Evolutionary conservation across 2,113 vertebrate species (phyloP), one percentile per base, ranked within the genome.

Genomic region (Ranitomeya variabilis): DNA sequence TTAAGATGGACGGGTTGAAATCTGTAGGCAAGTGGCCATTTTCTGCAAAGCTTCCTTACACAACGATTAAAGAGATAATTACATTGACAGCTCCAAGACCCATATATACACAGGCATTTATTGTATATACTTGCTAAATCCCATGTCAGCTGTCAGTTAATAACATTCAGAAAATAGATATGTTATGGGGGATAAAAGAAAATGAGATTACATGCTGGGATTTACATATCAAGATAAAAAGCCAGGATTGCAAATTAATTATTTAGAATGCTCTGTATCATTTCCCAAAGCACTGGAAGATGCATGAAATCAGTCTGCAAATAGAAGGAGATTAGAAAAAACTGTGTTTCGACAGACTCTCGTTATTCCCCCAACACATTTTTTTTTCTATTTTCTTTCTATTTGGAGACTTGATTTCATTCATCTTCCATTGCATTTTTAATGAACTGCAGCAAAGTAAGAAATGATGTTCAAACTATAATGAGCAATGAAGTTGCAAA

Each of bases 61-160:
- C n/a, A 89, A 67, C 67, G 73, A 74, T 89, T 66, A 67, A 69
- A 19, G 18, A 69, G 87, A 84, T 88, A 84, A 85, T 89, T 84
- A 79, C 51, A 85, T 19, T 81, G 66, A 26, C 66, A 21, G 51
- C 12, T 54, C 54, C 57, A 73, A 69, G 66, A 15, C 62, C n/a
- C 15, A n/a, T 71, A 52, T 54, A 71, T 55, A 84, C 82, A 54
- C 82, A 71, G 64, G 52, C 21, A 84, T 67, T 71, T n/a, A 84
- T 69, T 84, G 82, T 84, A 84, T 84, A 55, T 55, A 51, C 45
- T 23, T 9, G 12, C 64, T 69, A 84, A 84, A 84, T 84, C 82
- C 64, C 64, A 84, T 71, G 64, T 54, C 82, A 83, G 60, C 37
- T 83, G 31, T 16, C 81, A 69, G 64, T 54, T 83, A 69, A 83